Percentiles rank a stretch among this genome's conserved stretches.
Conservation (phyloP, 2,797 vertebrate species). For the Neosalanx taihuensis region DNA sequence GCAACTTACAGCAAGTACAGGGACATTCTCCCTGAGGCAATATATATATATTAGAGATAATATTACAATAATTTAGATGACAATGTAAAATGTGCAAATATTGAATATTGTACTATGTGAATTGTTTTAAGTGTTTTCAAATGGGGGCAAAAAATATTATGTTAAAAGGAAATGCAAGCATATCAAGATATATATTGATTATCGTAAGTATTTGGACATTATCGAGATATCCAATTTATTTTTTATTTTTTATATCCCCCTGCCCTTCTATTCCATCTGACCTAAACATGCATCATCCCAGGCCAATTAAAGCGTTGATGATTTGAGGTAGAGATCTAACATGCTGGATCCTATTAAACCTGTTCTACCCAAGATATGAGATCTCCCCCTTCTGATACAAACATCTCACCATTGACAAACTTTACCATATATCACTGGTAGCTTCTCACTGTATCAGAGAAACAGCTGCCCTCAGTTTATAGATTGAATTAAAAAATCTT, state of each 20-base stretch:
- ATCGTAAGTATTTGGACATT: too few species aligned
- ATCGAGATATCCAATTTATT: too few species aligned
- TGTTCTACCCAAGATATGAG: conserved; percentile 15
- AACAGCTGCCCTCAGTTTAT: not conserved
- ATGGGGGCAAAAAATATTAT: too few species aligned
- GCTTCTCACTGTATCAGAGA: not conserved
- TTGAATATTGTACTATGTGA: too few species aligned
- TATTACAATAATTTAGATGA: too few species aligned
- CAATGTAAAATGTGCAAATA: too few species aligned
- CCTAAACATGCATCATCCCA: conserved; percentile 31
- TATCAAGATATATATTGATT: too few species aligned
- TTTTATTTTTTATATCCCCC: not conserved
- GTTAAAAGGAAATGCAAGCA: too few species aligned
- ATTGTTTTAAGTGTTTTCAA: too few species aligned
- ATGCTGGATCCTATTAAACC: conserved; percentile 47
- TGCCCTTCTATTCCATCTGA: not conserved
- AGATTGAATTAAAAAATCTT: conserved; percentile 4
- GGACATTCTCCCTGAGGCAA: too few species aligned
- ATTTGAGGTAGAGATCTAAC: conserved; percentile 22
- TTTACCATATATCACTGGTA: not conserved
- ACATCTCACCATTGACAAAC: conserved; percentile 5
- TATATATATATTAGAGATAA: too few species aligned
- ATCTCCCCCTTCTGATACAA: not conserved
- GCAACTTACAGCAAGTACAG: too few species aligned
- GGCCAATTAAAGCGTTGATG: conserved; percentile 24